Percentiles rank a stretch among this genome's conserved stretches.
These are phyloP conservation scores for Sialis lutaria DNA, from an alignment of 2,888 invertebrate species.

Conservation along the genomic window DNA sequence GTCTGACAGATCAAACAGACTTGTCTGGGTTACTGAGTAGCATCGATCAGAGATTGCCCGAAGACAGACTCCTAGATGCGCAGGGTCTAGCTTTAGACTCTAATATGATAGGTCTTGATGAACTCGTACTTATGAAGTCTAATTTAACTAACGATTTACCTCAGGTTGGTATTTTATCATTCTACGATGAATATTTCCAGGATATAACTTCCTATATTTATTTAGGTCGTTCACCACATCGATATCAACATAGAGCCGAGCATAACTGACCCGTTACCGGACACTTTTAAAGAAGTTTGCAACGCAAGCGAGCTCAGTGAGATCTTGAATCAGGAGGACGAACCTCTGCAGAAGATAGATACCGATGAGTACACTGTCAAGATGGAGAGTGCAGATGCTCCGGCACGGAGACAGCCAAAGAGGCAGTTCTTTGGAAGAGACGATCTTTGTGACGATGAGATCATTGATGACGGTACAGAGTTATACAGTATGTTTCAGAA, in stretches of 20 bases:
- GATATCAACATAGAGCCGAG: not conserved
- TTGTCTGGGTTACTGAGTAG: not conserved
- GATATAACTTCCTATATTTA: too few species aligned
- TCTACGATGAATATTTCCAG: too few species aligned
- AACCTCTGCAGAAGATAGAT: not conserved
- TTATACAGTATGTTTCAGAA: not conserved
- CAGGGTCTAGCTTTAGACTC: slow-evolving; percentile 3
- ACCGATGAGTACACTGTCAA: slow-evolving; percentile 1
- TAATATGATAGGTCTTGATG: slow-evolving; percentile 1
- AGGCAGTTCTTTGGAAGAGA: slow-evolving; percentile 1
- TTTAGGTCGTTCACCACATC: slow-evolving; percentile 1
- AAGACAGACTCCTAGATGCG: not conserved
- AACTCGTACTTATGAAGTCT: not conserved
- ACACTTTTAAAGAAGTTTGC: not conserved
- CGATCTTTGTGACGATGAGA: slow-evolving; percentile 2
- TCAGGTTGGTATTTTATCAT: too few species aligned
- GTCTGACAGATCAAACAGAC: not conserved
- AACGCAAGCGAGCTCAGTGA: not conserved
- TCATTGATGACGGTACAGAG: slow-evolving; percentile 1
- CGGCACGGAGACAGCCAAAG: slow-evolving; percentile 1
- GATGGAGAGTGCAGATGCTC: not conserved
- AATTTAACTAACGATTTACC: too few species aligned
- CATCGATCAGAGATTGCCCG: not conserved
- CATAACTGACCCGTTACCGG: not conserved
- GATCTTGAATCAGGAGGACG: not conserved